Percentiles rank a stretch among this genome's conserved stretches.
phyloP scores from a whole-genome alignment of 2,888 invertebrate species.

The Metacarcinus magister region DNA sequence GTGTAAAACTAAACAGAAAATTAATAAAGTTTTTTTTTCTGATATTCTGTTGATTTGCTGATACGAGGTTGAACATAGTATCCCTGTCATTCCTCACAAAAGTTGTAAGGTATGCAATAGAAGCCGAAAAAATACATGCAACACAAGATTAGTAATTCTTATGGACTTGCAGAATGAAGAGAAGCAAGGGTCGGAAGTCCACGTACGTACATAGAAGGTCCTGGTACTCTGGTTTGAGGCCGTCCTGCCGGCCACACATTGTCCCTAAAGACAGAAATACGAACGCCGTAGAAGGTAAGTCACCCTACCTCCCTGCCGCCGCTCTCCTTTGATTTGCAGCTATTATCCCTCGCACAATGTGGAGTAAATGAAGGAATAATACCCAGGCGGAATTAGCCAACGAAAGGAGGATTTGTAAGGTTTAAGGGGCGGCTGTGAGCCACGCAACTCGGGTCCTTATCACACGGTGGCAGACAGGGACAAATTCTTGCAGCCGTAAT shows the following conservation, averaged over 20 bases:
- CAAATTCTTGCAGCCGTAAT: neutral
- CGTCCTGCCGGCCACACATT: neutral
- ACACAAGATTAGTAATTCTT: neutral
- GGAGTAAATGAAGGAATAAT: conserved; percentile 77
- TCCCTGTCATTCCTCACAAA: neutral
- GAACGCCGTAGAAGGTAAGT: conserved; percentile 14
- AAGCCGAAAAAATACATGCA: neutral
- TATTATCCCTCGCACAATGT: conserved; percentile 75
- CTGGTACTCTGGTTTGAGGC: neutral
- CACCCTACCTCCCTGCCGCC: conserved; percentile 56
- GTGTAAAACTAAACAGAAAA: neutral
- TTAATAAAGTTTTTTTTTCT: neutral
- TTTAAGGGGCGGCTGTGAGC: neutral
- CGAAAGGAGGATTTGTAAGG: conserved; percentile 6
- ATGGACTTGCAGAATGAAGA: neutral
- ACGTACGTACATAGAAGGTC: neutral
- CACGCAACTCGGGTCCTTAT: conserved; percentile 40
- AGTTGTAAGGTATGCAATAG: neutral
- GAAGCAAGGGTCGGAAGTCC: neutral
- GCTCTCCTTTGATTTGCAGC: conserved; percentile 72
- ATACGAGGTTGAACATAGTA: neutral
- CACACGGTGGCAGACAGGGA: neutral
- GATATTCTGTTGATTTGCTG: neutral
- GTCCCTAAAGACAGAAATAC: conserved; percentile 28
- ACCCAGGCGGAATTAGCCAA: conserved; percentile 69